Evolutionary conservation across 2,888 invertebrate species (phyloP).

Genomic region (Pyrrhia umbra): DNA sequence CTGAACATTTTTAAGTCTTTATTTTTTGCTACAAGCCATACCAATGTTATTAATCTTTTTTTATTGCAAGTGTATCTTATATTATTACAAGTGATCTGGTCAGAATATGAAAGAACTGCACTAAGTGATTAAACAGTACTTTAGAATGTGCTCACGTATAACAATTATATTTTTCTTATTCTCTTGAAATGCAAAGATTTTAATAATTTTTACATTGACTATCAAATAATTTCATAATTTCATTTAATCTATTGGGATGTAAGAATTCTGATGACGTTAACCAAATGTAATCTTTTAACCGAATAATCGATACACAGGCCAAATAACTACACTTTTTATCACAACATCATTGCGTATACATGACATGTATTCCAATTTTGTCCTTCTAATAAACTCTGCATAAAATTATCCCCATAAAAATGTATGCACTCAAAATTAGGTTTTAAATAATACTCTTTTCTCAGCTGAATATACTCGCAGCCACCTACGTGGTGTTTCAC

Average conservation of each 20-base stretch:
- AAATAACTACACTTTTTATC: too few species aligned
- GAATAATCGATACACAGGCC: too few species aligned
- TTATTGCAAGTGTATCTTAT: not conserved
- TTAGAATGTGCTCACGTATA: slow-evolving; percentile 40
- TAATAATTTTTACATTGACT: slow-evolving; percentile 37
- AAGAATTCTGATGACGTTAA: slow-evolving; percentile 1
- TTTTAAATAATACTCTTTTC: too few species aligned
- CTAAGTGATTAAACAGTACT: slow-evolving; percentile 11
- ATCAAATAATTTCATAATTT: slow-evolving; percentile 30
- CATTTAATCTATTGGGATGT: slow-evolving; percentile 10
- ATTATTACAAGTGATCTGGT: not conserved
- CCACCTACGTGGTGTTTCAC: slow-evolving; percentile 20
- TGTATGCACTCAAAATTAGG: too few species aligned
- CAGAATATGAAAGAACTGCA: not conserved
- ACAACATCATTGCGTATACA: too few species aligned
- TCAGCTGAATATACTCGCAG: not conserved
- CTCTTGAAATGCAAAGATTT: slow-evolving; percentile 33
- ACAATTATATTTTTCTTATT: too few species aligned
- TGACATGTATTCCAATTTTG: too few species aligned
- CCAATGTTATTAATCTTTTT: slow-evolving; percentile 1
- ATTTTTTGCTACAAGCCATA: slow-evolving; percentile 18
- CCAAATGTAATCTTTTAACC: not conserved
- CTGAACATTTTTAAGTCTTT: slow-evolving; percentile 28
- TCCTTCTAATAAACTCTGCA: too few species aligned
- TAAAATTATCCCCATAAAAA: too few species aligned